phyloP scores from a whole-genome alignment of 2,888 invertebrate genomes.

The Leptarthrus brevirostris region DNA sequence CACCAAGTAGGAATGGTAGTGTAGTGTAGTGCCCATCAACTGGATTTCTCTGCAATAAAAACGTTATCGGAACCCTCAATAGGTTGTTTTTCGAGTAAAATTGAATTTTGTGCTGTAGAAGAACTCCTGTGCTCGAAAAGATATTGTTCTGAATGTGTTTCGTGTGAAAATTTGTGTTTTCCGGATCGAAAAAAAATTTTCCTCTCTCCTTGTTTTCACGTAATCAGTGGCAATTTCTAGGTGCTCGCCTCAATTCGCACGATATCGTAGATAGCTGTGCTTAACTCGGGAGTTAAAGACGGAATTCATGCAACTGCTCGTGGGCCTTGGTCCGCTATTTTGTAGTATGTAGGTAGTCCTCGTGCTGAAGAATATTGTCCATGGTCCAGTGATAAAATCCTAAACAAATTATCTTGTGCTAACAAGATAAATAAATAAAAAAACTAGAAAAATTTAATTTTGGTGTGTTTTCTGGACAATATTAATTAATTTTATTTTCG shows the following conservation, averaged over 20 bases:
- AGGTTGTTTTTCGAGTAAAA: not conserved
- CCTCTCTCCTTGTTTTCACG: not conserved
- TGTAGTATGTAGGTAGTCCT: not conserved
- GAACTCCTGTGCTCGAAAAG: not conserved
- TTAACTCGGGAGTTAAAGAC: not conserved
- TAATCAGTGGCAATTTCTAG: not conserved
- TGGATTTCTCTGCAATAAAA: not conserved
- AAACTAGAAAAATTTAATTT: not conserved
- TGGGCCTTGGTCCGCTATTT: constrained; percentile 10
- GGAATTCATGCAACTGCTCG: constrained; percentile 13
- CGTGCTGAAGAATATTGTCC: constrained; percentile 25
- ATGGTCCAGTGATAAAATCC: constrained; percentile 21
- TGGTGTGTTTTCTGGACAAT: not conserved
- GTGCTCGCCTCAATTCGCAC: constrained; percentile 4
- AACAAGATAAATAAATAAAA: not conserved
- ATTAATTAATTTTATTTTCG: not conserved
- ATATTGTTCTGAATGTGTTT: not conserved
- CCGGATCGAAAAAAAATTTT: not conserved
- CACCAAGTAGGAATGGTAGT: not conserved
- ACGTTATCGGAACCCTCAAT: not conserved
- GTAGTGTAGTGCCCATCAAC: not conserved
- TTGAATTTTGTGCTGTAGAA: not conserved
- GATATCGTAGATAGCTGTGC: not conserved
- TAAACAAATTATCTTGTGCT: not conserved
- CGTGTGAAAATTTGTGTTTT: not conserved